Evolutionary conservation across 2,113 vertebrate species (phyloP).

Genomic region (Neomonachus schauinslandi): DNA sequence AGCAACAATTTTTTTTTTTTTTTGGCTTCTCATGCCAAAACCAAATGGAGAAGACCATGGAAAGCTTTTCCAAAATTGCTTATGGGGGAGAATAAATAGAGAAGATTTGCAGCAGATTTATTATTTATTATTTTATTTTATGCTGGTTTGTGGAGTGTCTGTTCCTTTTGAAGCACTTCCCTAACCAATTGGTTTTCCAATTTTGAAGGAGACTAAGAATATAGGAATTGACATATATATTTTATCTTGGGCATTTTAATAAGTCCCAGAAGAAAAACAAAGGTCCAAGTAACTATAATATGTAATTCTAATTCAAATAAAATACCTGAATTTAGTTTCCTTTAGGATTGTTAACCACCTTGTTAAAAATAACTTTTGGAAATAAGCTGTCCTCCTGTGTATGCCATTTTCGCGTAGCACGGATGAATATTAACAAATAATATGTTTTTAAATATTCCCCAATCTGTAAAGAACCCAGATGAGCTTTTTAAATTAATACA

Average conservation of each 20-base stretch:
- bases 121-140: neutral
- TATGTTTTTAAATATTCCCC: neutral
- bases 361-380: slow-evolving; percentile 43
- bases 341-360: neutral
- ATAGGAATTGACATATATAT: neutral
- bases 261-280: slow-evolving; percentile 19
- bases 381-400: neutral
- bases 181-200: neutral
- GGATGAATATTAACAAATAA: neutral
- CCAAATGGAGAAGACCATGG: neutral
- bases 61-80: slow-evolving; percentile 25
- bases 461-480: neutral
- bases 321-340: neutral
- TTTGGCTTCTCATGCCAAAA: neutral
- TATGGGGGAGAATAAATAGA: neutral
- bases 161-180: neutral
- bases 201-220: neutral
- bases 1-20: neutral
- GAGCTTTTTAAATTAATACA: neutral
- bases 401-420: neutral
- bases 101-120: slow-evolving; percentile 16
- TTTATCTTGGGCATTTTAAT: slow-evolving; percentile 29
- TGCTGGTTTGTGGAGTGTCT: neutral
- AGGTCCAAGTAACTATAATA: neutral
- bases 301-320: slow-evolving; percentile 13